Evolutionary conservation across 2,797 vertebrate species (phyloP).

Genomic region (Hypotaenidia philippensis): DNA sequence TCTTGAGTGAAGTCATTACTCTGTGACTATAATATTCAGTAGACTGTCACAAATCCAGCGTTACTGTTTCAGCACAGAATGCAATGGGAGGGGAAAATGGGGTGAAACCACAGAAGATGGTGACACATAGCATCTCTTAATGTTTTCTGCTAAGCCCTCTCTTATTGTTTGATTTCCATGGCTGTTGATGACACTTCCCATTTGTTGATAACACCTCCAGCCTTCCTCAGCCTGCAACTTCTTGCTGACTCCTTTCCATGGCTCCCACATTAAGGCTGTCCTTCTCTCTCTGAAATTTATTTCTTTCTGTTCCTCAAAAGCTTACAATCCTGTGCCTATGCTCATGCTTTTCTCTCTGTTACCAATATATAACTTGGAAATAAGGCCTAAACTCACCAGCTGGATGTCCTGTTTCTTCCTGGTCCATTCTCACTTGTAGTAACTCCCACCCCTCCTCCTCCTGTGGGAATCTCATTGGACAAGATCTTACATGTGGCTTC

Average conservation of each 20-base stretch:
- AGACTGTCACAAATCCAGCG: too few species aligned
- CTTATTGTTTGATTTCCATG: not conserved
- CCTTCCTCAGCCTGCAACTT: not conserved
- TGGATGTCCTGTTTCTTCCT: not conserved
- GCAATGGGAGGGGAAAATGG: not conserved
- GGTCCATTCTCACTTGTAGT: not conserved
- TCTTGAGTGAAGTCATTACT: too few species aligned
- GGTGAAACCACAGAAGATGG: not conserved
- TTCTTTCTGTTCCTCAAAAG: not conserved
- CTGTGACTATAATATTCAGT: too few species aligned
- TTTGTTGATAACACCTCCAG: not conserved
- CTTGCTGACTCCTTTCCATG: not conserved
- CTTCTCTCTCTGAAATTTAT: not conserved
- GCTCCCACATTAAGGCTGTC: not conserved
- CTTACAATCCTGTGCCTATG: not conserved
- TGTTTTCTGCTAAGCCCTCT: not conserved
- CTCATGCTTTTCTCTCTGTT: not conserved
- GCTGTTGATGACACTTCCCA: not conserved
- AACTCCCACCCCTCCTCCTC: accelerated
- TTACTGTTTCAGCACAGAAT: not conserved
- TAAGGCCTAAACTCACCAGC: not conserved
- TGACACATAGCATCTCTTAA: not conserved
- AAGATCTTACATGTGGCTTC: not conserved
- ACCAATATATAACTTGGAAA: not conserved
- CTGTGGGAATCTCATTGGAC: not conserved